These are phyloP conservation scores for Yponomeuta evonymella DNA, from an alignment of 2,888 invertebrate species.

Conservation along the genomic window DNA sequence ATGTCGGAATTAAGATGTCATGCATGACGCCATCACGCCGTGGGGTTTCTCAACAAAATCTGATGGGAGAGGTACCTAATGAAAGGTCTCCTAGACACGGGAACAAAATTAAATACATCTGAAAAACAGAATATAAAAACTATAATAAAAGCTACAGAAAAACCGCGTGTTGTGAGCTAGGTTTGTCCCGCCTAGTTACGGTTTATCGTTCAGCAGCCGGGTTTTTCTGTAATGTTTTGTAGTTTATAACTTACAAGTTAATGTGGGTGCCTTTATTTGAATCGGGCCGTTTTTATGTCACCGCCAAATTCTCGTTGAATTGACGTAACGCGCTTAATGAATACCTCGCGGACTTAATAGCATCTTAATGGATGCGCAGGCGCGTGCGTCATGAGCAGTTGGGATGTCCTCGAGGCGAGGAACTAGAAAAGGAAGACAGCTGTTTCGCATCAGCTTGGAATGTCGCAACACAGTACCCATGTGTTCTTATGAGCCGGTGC, in stretches of 20 bases:
- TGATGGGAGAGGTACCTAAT: too few relatives aligned
- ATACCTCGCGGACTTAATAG: conserved; percentile 13
- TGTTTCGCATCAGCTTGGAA: conserved; percentile 10
- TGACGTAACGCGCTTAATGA: conserved; percentile 15
- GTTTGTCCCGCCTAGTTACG: too few relatives aligned
- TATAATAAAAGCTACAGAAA: too few relatives aligned
- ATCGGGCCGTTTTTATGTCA: conserved; percentile 18
- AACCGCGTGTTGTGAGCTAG: too few relatives aligned
- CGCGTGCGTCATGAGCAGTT: conserved; percentile 13
- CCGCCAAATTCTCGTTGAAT: conserved; percentile 22
- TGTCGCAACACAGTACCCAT: conserved; percentile 20
- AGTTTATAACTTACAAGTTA: conserved; percentile 27
- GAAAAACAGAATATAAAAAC: too few relatives aligned
- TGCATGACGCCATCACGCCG: too few relatives aligned
- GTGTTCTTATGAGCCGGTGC: conserved; percentile 23
- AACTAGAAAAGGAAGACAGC: background rate
- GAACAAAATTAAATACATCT: too few relatives aligned
- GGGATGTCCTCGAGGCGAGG: background rate
- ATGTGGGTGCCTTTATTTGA: conserved; percentile 34
- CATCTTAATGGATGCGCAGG: background rate
- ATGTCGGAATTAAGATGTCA: too few relatives aligned
- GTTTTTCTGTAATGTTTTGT: too few relatives aligned
- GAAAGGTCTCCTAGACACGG: too few relatives aligned
- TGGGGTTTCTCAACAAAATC: too few relatives aligned
- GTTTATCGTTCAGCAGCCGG: too few relatives aligned